A percentile compares a stretch with the other conserved stretches of the same genome.
phyloP scores from a whole-genome alignment of 2,888 invertebrate genomes.

The Cepaea hortensis region DNA sequence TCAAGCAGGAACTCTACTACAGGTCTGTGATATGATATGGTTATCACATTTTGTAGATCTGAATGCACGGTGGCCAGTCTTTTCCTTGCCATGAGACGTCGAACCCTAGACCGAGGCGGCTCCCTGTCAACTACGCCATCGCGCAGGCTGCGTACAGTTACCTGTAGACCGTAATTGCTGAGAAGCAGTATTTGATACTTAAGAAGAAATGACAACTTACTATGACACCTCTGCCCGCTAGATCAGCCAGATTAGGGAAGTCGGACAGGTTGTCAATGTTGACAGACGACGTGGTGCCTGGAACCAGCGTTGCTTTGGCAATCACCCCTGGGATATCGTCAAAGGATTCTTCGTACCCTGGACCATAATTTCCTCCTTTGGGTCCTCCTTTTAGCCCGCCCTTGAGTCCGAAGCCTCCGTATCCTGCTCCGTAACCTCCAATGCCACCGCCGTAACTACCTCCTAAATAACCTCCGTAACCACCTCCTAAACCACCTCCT shows the following conservation, averaged over 20 bases:
- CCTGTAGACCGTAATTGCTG: too few relatives aligned
- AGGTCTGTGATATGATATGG: too few relatives aligned
- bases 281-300: slow-evolving; percentile 39
- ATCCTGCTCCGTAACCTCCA: not conserved
- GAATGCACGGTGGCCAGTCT: too few relatives aligned
- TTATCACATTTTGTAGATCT: too few relatives aligned
- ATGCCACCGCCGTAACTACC: not conserved
- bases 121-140: too few relatives aligned
- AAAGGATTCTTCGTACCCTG: not conserved
- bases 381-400: not conserved
- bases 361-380: not conserved
- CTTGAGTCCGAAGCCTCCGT: not conserved
- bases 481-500: not conserved
- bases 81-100: too few relatives aligned
- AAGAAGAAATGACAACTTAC: slow-evolving; percentile 32
- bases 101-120: too few relatives aligned
- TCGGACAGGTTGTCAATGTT: slow-evolving; percentile 27
- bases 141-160: too few relatives aligned
- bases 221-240: slow-evolving; percentile 44
- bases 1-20: too few relatives aligned
- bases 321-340: slow-evolving; percentile 36
- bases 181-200: too few relatives aligned
- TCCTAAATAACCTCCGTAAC: not conserved
- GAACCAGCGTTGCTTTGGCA: slow-evolving; percentile 28
- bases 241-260: slow-evolving; percentile 23